These are phyloP conservation scores for Drosophila bocqueti DNA, from an alignment of 1,140 invertebrate genomes.

Conservation along the genomic window DNA sequence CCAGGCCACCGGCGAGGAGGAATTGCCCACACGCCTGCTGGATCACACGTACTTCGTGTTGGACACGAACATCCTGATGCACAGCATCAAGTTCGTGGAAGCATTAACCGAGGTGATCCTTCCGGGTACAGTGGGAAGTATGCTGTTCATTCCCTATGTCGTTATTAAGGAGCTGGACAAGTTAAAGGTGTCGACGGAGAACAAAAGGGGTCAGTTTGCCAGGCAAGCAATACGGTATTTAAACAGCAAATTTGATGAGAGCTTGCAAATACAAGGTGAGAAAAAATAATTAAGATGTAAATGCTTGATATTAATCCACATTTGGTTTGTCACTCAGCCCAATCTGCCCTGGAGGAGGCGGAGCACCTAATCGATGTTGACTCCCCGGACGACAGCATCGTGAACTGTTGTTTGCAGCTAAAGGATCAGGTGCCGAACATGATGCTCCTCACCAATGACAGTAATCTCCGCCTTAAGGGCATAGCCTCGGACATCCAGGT, in stretches of 20 bases:
- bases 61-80: conserved; percentile 59
- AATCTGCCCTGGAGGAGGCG: conserved; percentile 69
- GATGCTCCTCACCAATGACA: conserved; percentile 75
- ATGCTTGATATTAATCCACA: background rate
- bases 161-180: conserved; percentile 74
- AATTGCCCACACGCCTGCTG: conserved; percentile 26
- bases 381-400: conserved; percentile 74
- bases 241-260: conserved; percentile 68
- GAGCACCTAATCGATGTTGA: conserved; percentile 65
- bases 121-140: conserved; percentile 28
- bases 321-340: conserved; percentile 46
- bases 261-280: conserved; percentile 67
- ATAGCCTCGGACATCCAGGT: conserved; percentile 68
- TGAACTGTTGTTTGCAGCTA: conserved; percentile 81
- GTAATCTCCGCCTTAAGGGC: conserved; percentile 76
- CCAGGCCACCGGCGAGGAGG: conserved; percentile 9
- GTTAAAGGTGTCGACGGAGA: conserved; percentile 47
- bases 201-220: conserved; percentile 33
- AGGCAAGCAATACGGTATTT: conserved; percentile 73
- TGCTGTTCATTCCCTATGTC: conserved; percentile 54
- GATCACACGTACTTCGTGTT: conserved; percentile 57
- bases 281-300: too few species aligned
- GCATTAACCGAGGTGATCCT: conserved; percentile 21
- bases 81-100: conserved; percentile 30
- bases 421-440: conserved; percentile 59